phyloP scores from a whole-genome alignment of 2,797 vertebrate genomes.

The Linurgus olivaceus region DNA sequence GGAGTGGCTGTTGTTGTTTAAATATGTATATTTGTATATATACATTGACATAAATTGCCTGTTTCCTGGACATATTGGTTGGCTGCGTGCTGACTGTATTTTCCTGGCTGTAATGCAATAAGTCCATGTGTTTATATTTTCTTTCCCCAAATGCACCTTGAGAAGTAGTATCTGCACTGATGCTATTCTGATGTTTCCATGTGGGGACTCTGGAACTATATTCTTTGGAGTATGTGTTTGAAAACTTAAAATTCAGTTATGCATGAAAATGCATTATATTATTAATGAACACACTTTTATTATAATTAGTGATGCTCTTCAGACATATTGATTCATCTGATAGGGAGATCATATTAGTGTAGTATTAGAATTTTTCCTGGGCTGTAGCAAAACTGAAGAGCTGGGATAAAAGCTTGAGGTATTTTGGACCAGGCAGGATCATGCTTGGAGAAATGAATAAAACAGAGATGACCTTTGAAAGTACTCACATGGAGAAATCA shows the following conservation, averaged over 20 bases:
- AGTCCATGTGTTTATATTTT: neutral
- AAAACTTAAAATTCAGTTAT: neutral
- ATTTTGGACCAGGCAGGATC: neutral
- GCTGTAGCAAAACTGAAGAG: neutral
- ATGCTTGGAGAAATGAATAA: neutral
- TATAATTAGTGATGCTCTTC: constrained; percentile 1
- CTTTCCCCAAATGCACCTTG: neutral
- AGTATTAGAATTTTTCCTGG: neutral
- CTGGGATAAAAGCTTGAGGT: neutral
- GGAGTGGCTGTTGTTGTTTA: neutral
- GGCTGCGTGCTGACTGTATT: neutral
- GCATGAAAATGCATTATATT: neutral
- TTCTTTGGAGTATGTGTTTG: neutral
- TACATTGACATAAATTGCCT: neutral
- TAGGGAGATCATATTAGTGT: neutral
- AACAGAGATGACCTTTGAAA: constrained; percentile 47
- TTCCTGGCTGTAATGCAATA: neutral
- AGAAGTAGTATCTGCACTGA: neutral
- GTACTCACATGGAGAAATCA: constrained; percentile 7
- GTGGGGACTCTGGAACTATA: neutral
- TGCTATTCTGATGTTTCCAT: neutral
- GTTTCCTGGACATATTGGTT: neutral
- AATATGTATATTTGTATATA: neutral
- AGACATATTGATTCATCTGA: neutral
- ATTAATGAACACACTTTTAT: constrained; percentile 14